Percentiles rank a stretch among this genome's conserved stretches.
These are phyloP conservation scores for Adelges cooleyi DNA, from an alignment of 1,140 invertebrate genomes.

Conservation along the genomic window DNA sequence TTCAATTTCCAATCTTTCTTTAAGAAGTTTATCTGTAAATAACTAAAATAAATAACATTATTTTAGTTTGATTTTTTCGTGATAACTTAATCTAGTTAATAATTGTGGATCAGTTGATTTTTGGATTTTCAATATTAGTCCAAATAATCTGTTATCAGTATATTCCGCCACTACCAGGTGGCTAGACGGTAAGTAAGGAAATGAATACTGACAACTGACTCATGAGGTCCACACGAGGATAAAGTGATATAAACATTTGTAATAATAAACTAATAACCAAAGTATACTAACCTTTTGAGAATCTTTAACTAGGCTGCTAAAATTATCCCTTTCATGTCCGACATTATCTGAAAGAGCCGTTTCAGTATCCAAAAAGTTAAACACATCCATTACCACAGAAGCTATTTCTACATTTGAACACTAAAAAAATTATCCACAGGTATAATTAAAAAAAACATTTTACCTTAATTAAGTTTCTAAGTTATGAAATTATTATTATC, in stretches of 20 bases:
- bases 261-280: no score
- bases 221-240: no score
- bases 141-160: no score
- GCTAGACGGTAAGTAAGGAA: no score
- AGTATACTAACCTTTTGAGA: conserved; percentile 50
- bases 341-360: conserved; percentile 45
- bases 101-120: no score
- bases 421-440: neutral
- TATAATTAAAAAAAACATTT: no score
- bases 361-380: conserved; percentile 68
- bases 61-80: neutral
- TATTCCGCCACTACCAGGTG: no score
- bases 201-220: no score
- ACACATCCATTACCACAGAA: conserved; percentile 63
- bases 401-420: conserved; percentile 54
- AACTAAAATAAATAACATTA: conserved; percentile 43
- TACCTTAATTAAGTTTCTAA: no score
- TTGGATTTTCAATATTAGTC: no score
- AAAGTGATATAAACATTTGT: no score
- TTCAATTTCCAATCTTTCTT: conserved; percentile 87
- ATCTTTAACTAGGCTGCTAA: conserved; percentile 65
- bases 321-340: conserved; percentile 56
- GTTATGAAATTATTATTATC: no score
- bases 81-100: neutral
- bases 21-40: conserved; percentile 71